Evolutionary conservation across 37 sponge, comb jelly and placozoan species (phyloP).

Genomic region (Spongilla lacustris): DNA sequence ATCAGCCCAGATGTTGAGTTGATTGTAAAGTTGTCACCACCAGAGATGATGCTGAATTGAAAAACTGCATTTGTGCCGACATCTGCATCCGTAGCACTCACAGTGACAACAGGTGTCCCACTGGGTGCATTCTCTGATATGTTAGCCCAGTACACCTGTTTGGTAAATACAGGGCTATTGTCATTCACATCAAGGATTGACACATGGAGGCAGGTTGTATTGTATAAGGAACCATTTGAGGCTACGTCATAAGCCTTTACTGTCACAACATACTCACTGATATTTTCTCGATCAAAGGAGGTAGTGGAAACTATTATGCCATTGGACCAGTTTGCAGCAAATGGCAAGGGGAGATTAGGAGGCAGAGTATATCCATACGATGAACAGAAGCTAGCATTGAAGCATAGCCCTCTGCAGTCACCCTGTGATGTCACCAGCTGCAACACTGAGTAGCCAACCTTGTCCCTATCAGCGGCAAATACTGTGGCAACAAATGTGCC

Average conservation of each 20-base stretch:
- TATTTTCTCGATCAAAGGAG: conserved; percentile 61
- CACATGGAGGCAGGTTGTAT: conserved; percentile 45
- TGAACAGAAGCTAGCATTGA: conserved; percentile 1
- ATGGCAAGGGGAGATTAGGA: not conserved
- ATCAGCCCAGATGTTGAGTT: conserved; percentile 57
- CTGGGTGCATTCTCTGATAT: conserved; percentile 35
- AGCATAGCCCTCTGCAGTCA: conserved; percentile 8
- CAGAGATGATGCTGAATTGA: conserved; percentile 16
- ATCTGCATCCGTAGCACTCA: conserved; percentile 60
- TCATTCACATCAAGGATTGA: conserved; percentile 72
- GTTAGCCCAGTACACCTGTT: conserved; percentile 2
- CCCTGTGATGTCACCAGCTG: not conserved
- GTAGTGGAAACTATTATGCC: conserved; percentile 23
- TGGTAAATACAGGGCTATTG: conserved; percentile 61
- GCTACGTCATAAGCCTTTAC: conserved; percentile 49
- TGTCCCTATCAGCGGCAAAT: conserved; percentile 70
- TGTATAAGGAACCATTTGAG: conserved; percentile 7
- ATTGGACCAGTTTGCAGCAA: conserved; percentile 35
- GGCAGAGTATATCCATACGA: conserved; percentile 1
- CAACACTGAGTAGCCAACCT: conserved; percentile 32
- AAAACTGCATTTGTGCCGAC: conserved; percentile 61
- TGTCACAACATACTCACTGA: conserved; percentile 23
- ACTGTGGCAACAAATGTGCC: conserved; percentile 11
- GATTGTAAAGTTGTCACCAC: conserved; percentile 44
- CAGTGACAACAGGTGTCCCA: conserved; percentile 23